Percentiles rank a stretch among this genome's conserved stretches.
Evolutionary conservation across 2,888 invertebrate species (phyloP).

Genomic region (Heliconius ethilla): DNA sequence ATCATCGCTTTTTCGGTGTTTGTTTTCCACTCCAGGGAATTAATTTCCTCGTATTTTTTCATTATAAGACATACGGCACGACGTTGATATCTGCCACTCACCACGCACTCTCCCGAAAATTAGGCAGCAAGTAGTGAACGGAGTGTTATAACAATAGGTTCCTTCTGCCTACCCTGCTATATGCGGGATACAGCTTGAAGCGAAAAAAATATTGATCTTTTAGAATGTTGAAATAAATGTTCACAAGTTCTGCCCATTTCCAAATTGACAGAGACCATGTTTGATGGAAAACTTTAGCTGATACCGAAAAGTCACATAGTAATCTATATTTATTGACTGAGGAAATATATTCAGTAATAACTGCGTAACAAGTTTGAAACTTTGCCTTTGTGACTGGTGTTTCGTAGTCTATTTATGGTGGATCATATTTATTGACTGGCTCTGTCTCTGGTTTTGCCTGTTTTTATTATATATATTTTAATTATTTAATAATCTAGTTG

Average conservation of each 20-base stretch:
- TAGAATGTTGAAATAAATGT: background rate
- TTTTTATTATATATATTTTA: background rate
- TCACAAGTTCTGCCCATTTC: background rate
- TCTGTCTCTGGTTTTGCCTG: background rate
- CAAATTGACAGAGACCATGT: conserved; percentile 12
- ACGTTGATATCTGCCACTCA: too few relatives aligned
- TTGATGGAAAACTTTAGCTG: conserved; percentile 16
- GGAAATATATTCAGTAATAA: conserved; percentile 26
- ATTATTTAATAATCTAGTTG: background rate
- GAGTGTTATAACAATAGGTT: too few relatives aligned
- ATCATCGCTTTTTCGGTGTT: too few relatives aligned
- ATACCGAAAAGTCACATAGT: conserved; percentile 10
- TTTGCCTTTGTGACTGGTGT: conserved; percentile 10
- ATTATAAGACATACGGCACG: too few relatives aligned
- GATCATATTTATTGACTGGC: background rate
- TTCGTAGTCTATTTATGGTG: background rate
- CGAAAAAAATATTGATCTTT: background rate
- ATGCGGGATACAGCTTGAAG: too few relatives aligned
- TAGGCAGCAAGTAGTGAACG: too few relatives aligned
- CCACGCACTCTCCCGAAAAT: too few relatives aligned
- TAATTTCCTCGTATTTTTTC: too few relatives aligned
- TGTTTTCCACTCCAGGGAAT: too few relatives aligned
- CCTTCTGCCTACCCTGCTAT: too few relatives aligned
- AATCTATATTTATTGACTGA: conserved; percentile 25
- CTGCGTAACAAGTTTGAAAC: conserved; percentile 12